Evolutionary conservation across 2,888 invertebrate species (phyloP).

Genomic region (Onchidella celtica): DNA sequence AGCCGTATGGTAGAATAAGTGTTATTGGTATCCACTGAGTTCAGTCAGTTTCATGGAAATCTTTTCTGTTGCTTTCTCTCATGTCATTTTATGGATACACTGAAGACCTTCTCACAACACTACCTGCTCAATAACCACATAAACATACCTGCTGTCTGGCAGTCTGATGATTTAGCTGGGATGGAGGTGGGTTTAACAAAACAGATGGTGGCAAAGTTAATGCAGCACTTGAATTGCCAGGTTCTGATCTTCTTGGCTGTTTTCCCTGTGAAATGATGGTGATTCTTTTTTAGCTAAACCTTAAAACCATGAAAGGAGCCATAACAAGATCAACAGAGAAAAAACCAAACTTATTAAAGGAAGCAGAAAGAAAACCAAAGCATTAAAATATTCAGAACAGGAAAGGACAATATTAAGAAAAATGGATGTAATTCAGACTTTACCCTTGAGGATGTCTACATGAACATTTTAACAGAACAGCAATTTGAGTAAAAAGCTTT

Average conservation of each 20-base stretch:
- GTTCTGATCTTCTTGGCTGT: background rate
- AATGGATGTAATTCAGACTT: no score
- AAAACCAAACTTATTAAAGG: background rate
- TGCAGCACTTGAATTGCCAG: background rate
- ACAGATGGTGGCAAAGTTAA: background rate
- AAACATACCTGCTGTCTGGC: background rate
- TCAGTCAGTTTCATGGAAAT: background rate
- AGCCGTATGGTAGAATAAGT: background rate
- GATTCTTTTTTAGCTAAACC: background rate
- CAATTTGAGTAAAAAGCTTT: no score
- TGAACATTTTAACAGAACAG: no score
- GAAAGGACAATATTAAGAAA: background rate
- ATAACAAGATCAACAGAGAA: background rate
- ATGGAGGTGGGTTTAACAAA: background rate
- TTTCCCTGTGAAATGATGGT: background rate
- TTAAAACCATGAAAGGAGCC: background rate
- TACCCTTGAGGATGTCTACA: no score
- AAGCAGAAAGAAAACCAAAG: background rate
- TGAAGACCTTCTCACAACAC: no score
- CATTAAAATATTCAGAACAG: background rate
- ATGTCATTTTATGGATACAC: no score
- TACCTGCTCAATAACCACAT: no score
- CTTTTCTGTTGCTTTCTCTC: no score
- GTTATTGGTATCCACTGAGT: background rate
- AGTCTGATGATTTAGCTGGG: background rate